Base-by-base conservation (phyloP, 2,888 invertebrate species). In the Pandemis corylana region DNA sequence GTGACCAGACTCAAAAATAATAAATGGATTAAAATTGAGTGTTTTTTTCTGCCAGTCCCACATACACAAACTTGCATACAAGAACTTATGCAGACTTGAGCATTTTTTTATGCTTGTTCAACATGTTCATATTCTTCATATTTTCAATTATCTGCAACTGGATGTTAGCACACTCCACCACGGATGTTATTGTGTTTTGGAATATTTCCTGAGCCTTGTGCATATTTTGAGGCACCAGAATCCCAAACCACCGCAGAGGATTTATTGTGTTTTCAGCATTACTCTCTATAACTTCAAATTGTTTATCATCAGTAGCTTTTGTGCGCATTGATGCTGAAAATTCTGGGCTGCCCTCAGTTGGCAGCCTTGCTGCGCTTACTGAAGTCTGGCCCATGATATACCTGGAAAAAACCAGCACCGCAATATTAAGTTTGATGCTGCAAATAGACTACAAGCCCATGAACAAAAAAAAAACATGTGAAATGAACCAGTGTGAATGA, bases 181-280 rank as follows among this genome's bases (percentile, higher is more conserved):
- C 92, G 85, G 96, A 95, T 75, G 96, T 96, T 7, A 97, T 83
- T 1, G 96, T 95, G 80, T 96, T 96, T 81, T 96, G 96, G 85
- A 97, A 98, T 81, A 96, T 95, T 70, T 94, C 95, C 84, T 97
- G 97, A 0, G 98, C 97, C 79, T 94, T 95, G 81, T 96, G 96
- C 82, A 98, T 90, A 84, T 96, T 96, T 83, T 96, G 96, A 0
- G 98, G 98, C 0, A 98, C 97, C 51, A 98, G 89, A 56, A 98
- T 95, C 12, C 98, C 98, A 92, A 98, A 98, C 98, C 98, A 98
- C 78, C 96, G 96, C 46, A 98, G 86, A 0, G 98, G 98, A 87
- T 98, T 96, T 53, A 85, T 89, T 67, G 82, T 90, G 66, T 86
- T 83, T 20, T 87, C 86, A 15, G 83, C 80, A 72, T 83, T 81